Evolutionary conservation across 1,140 invertebrate species (phyloP).

Genomic region (Bathynomus jamesi): DNA sequence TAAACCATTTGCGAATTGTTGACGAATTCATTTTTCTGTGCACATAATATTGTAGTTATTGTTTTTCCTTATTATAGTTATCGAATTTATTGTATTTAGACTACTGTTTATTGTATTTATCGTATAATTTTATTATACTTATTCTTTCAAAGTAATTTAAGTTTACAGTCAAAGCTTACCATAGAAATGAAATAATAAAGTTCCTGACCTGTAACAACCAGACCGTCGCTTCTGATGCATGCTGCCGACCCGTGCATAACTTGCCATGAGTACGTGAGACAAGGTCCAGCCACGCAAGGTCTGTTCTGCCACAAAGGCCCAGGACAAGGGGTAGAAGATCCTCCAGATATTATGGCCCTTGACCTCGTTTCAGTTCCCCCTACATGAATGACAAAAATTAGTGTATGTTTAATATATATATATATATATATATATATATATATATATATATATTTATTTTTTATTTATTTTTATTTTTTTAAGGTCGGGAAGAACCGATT

Average conservation of each 20-base stretch:
- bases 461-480: no score
- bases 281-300: slow-evolving; percentile 46
- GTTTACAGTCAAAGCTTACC: no score
- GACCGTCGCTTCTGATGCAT: slow-evolving; percentile 47
- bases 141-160: no score
- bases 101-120: no score
- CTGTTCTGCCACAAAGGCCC: slow-evolving; percentile 46
- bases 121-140: no score
- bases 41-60: no score
- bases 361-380: slow-evolving; percentile 47
- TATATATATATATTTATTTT: not conserved
- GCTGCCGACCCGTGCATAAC: slow-evolving; percentile 40
- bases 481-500: no score
- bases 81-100: no score
- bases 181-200: no score
- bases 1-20: no score
- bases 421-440: not conserved
- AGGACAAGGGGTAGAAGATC: slow-evolving; percentile 42
- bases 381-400: slow-evolving; percentile 3
- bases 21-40: no score
- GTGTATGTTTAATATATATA: not conserved
- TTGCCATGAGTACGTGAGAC: slow-evolving; percentile 46
- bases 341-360: slow-evolving; percentile 44
- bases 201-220: slow-evolving; percentile 46
- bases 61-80: no score